Conservation (phyloP, 2,797 vertebrate genomes). For the Taenioides sp. region DNA sequence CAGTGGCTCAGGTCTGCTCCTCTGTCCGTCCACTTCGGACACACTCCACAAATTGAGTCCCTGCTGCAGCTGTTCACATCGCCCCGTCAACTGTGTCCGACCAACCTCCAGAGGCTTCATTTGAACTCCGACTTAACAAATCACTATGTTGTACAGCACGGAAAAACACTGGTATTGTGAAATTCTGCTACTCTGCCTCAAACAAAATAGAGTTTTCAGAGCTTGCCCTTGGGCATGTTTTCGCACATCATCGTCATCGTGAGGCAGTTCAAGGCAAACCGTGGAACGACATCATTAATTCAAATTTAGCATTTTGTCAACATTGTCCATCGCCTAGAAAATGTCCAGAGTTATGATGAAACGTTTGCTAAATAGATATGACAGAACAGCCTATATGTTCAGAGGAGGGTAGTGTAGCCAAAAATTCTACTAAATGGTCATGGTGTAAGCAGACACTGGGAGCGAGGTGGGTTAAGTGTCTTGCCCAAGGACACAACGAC, state of each 20-base stretch:
- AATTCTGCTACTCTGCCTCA: background rate
- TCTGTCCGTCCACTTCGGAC: background rate
- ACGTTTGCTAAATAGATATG: background rate
- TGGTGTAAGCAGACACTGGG: no score
- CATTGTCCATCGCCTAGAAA: background rate
- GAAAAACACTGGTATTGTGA: background rate
- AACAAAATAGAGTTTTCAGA: background rate
- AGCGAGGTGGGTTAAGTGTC: no score
- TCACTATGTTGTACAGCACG: background rate
- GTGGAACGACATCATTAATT: slow-evolving; percentile 1
- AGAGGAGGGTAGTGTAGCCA: no score
- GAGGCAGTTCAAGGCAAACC: background rate
- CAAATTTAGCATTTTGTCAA: background rate
- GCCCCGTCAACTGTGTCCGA: slow-evolving; percentile 18
- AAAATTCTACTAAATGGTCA: no score
- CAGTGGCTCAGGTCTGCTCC: slow-evolving; percentile 18
- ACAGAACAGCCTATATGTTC: no score
- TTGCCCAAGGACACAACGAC: no score
- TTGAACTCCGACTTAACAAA: slow-evolving; percentile 7
- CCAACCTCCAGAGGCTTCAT: slow-evolving; percentile 13
- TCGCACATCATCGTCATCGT: background rate
- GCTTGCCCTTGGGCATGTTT: background rate
- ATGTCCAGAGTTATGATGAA: background rate
- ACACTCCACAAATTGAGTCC: slow-evolving; percentile 37
- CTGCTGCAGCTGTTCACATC: slow-evolving; percentile 18